phyloP scores from a whole-genome alignment of 1,140 invertebrate species.

The Conopomorpha cramerella region DNA sequence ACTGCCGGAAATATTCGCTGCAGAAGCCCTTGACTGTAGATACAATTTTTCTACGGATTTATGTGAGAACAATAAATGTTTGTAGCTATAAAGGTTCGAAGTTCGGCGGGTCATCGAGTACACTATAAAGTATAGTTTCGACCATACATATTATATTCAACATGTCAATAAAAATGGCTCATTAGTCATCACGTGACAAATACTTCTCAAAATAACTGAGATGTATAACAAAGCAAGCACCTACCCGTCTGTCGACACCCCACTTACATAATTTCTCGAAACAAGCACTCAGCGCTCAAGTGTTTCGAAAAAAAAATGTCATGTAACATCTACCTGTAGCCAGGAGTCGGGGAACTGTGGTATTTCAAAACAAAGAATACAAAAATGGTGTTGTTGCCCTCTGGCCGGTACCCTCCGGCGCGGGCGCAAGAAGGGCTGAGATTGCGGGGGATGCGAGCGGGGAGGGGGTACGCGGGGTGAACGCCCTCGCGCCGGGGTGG shows the following conservation, averaged over 20 bases:
- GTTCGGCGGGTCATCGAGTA: too few species aligned
- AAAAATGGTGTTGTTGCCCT: constrained; percentile 46
- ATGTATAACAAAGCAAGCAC: background rate
- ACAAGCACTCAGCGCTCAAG: background rate
- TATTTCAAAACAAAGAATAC: constrained; percentile 56
- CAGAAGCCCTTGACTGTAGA: too few species aligned
- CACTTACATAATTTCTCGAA: background rate
- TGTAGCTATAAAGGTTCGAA: too few species aligned
- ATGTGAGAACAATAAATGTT: too few species aligned
- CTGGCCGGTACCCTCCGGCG: constrained; percentile 37
- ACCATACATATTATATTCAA: too few species aligned
- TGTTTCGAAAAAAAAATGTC: background rate
- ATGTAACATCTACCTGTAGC: background rate
- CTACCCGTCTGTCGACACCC: background rate
- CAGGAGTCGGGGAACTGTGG: constrained; percentile 24
- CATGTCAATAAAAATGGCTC: too few species aligned
- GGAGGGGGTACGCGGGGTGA: constrained; percentile 21
- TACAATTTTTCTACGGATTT: too few species aligned
- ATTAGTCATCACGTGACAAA: too few species aligned
- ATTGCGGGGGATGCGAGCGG: constrained; percentile 27
- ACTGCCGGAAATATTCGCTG: too few species aligned
- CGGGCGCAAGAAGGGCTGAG: constrained; percentile 49
- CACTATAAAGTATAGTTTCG: too few species aligned
- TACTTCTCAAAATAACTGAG: too few species aligned
- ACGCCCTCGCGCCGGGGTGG: constrained; percentile 46